Percentiles rank a stretch among this genome's conserved stretches.
phyloP scores from a whole-genome alignment of 2,888 invertebrate genomes.

The Listrodromus nycthemerus region DNA sequence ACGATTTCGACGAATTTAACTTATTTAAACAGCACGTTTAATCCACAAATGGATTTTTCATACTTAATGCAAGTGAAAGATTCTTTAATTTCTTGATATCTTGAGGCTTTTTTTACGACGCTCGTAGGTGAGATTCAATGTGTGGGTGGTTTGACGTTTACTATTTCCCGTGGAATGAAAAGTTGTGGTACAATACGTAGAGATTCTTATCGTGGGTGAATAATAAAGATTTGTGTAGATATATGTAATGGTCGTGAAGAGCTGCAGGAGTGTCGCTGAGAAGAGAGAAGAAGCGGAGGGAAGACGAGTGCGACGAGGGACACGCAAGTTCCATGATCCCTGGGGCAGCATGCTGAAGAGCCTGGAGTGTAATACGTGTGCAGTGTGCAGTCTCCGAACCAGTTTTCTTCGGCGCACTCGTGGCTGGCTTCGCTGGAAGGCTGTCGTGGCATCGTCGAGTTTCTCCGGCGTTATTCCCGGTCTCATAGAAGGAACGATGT shows the following conservation, averaged over 20 bases:
- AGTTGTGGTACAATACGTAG: not conserved
- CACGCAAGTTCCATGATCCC: conserved; percentile 63
- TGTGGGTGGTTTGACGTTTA: conserved; percentile 23
- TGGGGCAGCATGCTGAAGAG: conserved; percentile 28
- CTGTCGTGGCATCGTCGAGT: conserved; percentile 44
- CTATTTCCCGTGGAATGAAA: not conserved
- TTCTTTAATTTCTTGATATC: too few relatives aligned
- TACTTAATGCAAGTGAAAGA: too few relatives aligned
- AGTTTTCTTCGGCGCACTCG: conserved; percentile 59
- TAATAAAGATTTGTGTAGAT: conserved; percentile 23
- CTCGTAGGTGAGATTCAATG: not conserved
- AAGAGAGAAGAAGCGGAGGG: not conserved
- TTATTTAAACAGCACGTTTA: too few relatives aligned
- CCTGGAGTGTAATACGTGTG: conserved; percentile 33
- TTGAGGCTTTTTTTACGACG: too few relatives aligned
- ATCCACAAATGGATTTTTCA: too few relatives aligned
- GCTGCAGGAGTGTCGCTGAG: not conserved
- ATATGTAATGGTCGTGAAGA: not conserved
- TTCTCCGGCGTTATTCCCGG: conserved; percentile 54
- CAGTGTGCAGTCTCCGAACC: conserved; percentile 57
- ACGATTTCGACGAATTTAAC: too few relatives aligned
- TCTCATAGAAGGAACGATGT: conserved; percentile 39
- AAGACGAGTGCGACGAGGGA: conserved; percentile 52
- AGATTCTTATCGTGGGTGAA: conserved; percentile 11
- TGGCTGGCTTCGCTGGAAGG: conserved; percentile 32